These are phyloP conservation scores for Lochmaea capreae DNA, from an alignment of 2,888 invertebrate species.

Conservation along the genomic window DNA sequence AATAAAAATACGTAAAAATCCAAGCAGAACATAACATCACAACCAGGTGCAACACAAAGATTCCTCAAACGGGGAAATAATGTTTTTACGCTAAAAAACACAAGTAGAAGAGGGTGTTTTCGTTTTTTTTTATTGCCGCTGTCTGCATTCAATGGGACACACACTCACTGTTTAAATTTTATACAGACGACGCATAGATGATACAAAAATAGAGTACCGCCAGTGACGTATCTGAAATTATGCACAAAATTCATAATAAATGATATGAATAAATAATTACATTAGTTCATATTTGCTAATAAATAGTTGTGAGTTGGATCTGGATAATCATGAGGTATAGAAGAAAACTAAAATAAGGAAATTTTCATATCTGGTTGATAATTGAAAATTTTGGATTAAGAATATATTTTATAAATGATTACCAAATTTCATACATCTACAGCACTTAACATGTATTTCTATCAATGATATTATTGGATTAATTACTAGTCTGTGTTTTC, in stretches of 20 bases:
- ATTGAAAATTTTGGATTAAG: too few relatives aligned
- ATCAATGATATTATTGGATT: too few relatives aligned
- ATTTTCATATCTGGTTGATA: too few relatives aligned
- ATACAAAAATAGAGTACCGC: slow-evolving; percentile 10
- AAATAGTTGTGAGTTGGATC: too few relatives aligned
- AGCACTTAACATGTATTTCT: too few relatives aligned
- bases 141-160: slow-evolving; percentile 39
- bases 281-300: too few relatives aligned
- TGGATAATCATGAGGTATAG: too few relatives aligned
- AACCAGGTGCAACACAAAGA: slow-evolving; percentile 54
- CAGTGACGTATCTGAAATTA: background rate
- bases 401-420: too few relatives aligned
- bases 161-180: slow-evolving; percentile 40
- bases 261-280: too few relatives aligned
- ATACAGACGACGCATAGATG: slow-evolving; percentile 21
- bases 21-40: slow-evolving; percentile 32
- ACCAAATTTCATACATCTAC: too few relatives aligned
- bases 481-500: too few relatives aligned
- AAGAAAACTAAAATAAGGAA: too few relatives aligned
- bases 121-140: slow-evolving; percentile 47
- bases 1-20: slow-evolving; percentile 41
- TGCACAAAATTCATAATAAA: background rate
- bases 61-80: slow-evolving; percentile 54
- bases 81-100: slow-evolving; percentile 55
- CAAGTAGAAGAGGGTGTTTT: slow-evolving; percentile 54